Base-by-base conservation (phyloP, 2,797 vertebrate species). In the Myoxocephalus aenaeus region DNA sequence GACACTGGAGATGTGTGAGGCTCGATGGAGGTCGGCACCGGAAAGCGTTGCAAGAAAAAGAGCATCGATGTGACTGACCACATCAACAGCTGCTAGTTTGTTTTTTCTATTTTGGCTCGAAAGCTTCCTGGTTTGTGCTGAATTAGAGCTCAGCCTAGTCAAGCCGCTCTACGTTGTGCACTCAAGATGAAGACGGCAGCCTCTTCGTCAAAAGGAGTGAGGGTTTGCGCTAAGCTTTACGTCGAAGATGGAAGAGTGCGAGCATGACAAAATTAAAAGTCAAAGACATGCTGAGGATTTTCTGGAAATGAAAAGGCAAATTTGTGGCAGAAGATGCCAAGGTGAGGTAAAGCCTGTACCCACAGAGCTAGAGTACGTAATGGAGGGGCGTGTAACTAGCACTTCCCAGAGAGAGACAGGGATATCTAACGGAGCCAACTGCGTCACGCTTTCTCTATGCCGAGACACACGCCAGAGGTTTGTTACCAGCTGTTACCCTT, bases 301-400 rank as follows among this genome's bases (percentile, higher is more conserved):
- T 88, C 71, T 69, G 68, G 81, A 87, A 91, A 87, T 53, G 14
- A 83, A 90, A 92, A 90, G 90, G 92, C 89, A 90, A 88, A 90
- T 82, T 57, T 82, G 86, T 82, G 87, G 84, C 87, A 80, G 70
- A 64, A 85, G 87, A 87, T 48, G 81, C 86, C 89, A 72, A 48
- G 17, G 81, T 81, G 86, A 91, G 79, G 87, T 88, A 90, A 84
- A 90, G 91, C 93, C 93, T 94, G 94, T 90, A 81, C 93, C 93
- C 92, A 92, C 92, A 92, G 90, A 93, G 86, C 85, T 78, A 74
- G 78, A 77, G 82, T 74, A 81, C 70, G 75, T 63, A 7, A 72
- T 78, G 79, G 61, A 78, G 51, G 57, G n/a, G 81, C 50, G 20
- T 85, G 86, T 72, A 72, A 73, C 50, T 74, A 79, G 80, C 80